Evolutionary conservation across 2,888 invertebrate genomes (phyloP).

Genomic region (Allolobophora icterica): DNA sequence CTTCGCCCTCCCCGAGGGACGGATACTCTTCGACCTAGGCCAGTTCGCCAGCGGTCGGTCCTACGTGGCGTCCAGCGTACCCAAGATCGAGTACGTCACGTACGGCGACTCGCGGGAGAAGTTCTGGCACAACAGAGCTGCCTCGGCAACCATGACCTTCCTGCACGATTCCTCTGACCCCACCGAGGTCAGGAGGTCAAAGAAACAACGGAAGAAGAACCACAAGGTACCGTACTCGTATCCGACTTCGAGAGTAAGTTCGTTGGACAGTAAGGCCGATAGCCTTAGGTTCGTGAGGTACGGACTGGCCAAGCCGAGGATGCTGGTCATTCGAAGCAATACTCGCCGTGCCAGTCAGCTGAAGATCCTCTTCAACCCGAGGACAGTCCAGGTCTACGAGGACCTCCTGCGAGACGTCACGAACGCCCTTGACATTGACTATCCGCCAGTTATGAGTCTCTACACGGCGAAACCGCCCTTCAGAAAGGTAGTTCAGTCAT

Average conservation of each 20-base stretch:
- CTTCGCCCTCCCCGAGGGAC: constrained; percentile 82
- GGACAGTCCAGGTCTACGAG: constrained; percentile 91
- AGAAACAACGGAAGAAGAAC: neutral
- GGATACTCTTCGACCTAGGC: constrained; percentile 74
- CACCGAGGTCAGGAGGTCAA: neutral
- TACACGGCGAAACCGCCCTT: constrained; percentile 82
- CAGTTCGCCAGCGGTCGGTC: constrained; percentile 76
- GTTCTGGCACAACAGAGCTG: constrained; percentile 51
- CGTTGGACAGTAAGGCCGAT: neutral
- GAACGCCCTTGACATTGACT: constrained; percentile 51
- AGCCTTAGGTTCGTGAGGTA: neutral
- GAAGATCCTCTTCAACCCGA: constrained; percentile 82
- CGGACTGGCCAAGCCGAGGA: constrained; percentile 24
- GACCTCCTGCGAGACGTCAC: constrained; percentile 85
- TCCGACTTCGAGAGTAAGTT: constrained; percentile 29
- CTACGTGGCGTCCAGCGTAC: constrained; percentile 90
- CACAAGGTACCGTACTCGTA: constrained; percentile 29
- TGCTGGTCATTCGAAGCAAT: constrained; percentile 87
- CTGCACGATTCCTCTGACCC: neutral
- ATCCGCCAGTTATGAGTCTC: constrained; percentile 80
- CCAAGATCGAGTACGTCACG: constrained; percentile 75
- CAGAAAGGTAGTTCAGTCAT: constrained; percentile 73
- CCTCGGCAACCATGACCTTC: constrained; percentile 45
- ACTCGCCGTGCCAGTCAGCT: constrained; percentile 79
- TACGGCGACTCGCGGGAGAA: constrained; percentile 56